Evolutionary conservation across 2,797 vertebrate species (phyloP).

Genomic region (Crocodylus rhombifer): DNA sequence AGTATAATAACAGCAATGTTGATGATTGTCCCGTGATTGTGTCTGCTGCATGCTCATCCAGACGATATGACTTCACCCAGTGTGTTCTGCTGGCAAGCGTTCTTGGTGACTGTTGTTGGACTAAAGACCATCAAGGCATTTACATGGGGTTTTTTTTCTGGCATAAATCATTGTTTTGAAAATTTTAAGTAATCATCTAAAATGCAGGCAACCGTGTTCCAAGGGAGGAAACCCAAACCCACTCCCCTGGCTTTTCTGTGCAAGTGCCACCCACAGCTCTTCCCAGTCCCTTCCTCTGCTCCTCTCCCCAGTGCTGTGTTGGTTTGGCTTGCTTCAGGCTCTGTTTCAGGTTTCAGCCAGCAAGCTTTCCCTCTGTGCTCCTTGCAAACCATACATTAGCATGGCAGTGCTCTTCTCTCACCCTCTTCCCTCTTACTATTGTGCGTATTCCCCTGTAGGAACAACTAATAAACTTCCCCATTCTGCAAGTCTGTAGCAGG

Average conservation of each 20-base stretch:
- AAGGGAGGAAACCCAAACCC: constrained; percentile 50
- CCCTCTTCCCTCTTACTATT: neutral
- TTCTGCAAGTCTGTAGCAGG: neutral
- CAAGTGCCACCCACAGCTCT: constrained; percentile 72
- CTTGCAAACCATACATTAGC: constrained; percentile 71
- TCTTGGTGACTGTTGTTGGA: neutral
- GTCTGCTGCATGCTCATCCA: too few relatives aligned
- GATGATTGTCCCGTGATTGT: too few relatives aligned
- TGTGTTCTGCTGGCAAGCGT: neutral
- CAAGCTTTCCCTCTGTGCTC: constrained; percentile 39
- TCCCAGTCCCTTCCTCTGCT: neutral
- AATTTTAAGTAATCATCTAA: constrained; percentile 49
- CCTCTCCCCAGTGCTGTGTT: constrained; percentile 58
- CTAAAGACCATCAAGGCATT: constrained; percentile 21
- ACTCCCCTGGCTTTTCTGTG: neutral
- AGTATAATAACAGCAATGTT: too few relatives aligned
- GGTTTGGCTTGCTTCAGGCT: constrained; percentile 62
- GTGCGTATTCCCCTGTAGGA: constrained; percentile 1
- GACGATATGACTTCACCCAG: constrained; percentile 38
- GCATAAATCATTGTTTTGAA: constrained; percentile 37
- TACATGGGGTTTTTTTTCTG: neutral
- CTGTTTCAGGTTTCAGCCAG: constrained; percentile 58
- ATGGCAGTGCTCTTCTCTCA: constrained; percentile 55
- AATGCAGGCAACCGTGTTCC: constrained; percentile 44
- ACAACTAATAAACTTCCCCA: constrained; percentile 1